Percentiles rank a stretch among this genome's conserved stretches.
phyloP scores from a whole-genome alignment of 1,140 invertebrate genomes.

The Halyomorpha halys region DNA sequence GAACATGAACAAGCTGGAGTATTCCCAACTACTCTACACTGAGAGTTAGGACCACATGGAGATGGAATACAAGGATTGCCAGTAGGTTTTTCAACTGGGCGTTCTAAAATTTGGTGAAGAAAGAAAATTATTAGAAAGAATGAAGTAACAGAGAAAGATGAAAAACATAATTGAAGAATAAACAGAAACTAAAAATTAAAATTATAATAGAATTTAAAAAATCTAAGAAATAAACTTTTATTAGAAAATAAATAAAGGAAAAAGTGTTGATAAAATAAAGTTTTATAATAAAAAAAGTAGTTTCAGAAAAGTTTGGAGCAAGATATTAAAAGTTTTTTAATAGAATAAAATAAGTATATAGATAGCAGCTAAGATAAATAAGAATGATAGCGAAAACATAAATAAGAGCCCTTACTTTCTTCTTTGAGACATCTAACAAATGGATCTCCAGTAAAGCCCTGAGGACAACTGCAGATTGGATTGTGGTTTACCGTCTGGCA shows the following conservation, averaged over 20 bases:
- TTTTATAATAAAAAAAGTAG: too few relatives aligned
- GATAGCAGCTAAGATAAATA: too few relatives aligned
- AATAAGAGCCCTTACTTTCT: slow-evolving; percentile 40
- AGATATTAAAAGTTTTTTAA: background rate
- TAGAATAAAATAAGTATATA: too few relatives aligned
- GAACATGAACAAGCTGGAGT: slow-evolving; percentile 67
- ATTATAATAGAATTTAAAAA: background rate
- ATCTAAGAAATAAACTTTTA: background rate
- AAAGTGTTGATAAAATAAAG: too few relatives aligned
- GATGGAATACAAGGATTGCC: slow-evolving; percentile 66
- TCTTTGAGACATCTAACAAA: slow-evolving; percentile 54
- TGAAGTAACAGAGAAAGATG: slow-evolving; percentile 10
- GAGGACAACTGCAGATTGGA: slow-evolving; percentile 56
- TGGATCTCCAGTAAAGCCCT: slow-evolving; percentile 66
- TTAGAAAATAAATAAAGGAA: too few relatives aligned
- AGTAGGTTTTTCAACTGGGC: slow-evolving; percentile 30
- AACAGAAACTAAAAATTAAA: slow-evolving; percentile 15
- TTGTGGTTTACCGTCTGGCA: slow-evolving; percentile 63
- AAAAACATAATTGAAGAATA: background rate
- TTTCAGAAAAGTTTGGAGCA: too few relatives aligned
- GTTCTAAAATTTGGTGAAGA: slow-evolving; percentile 14
- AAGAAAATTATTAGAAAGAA: slow-evolving; percentile 11
- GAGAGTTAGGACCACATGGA: slow-evolving; percentile 69
- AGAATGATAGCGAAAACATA: background rate
- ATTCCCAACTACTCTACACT: slow-evolving; percentile 57